Conservation (phyloP, 2,113 vertebrate genomes). For the Ptychochromis oligacanthus region DNA sequence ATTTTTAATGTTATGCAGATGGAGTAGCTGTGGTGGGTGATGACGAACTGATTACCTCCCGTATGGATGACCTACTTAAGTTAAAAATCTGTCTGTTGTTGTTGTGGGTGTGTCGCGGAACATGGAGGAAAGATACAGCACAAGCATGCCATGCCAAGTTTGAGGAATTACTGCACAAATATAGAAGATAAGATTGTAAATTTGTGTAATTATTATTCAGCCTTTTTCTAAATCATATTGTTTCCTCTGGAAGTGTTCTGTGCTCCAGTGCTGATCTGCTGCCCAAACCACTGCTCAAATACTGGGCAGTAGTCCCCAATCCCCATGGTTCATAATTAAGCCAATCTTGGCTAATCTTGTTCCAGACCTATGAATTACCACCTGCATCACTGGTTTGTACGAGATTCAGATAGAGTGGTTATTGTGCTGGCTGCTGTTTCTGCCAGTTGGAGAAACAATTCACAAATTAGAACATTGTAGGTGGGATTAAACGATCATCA, state of each 20-base stretch:
- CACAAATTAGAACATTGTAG: constrained; percentile 3
- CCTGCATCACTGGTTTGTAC: not conserved
- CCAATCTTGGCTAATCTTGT: not conserved
- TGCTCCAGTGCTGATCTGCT: not conserved
- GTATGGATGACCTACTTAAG: constrained; percentile 51
- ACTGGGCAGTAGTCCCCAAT: constrained; percentile 1
- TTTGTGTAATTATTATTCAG: not conserved
- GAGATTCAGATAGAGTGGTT: not conserved
- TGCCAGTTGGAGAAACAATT: not conserved
- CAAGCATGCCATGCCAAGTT: not conserved
- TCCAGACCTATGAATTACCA: not conserved
- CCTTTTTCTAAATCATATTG: not conserved
- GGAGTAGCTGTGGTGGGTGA: constrained; percentile 50
- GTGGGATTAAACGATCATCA: constrained; percentile 11
- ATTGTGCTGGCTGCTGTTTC: not conserved
- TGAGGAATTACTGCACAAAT: not conserved
- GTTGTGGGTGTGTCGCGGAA: constrained; percentile 18
- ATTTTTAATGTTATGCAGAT: constrained; percentile 42
- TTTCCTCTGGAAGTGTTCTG: not conserved
- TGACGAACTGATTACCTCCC: constrained; percentile 33
- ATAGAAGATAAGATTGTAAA: not conserved
- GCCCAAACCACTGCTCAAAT: constrained; percentile 4
- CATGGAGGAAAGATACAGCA: not conserved
- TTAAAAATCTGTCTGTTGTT: constrained; percentile 27
- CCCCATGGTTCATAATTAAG: not conserved